Base-by-base conservation (phyloP, 2,797 vertebrate genomes). In the Sebastes oblongus region DNA sequence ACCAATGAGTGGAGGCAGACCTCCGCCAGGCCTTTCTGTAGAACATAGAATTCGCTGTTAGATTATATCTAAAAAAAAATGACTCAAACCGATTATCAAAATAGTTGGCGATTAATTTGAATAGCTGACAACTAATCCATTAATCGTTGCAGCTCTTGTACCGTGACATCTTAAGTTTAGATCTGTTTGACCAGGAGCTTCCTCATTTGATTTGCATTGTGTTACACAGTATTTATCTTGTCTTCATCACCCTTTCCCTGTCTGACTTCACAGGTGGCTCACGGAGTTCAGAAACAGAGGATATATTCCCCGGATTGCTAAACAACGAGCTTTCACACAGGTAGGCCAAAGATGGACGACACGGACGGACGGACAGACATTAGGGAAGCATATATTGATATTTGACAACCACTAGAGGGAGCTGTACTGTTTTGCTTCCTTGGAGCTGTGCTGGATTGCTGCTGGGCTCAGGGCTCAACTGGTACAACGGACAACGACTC, bases 251-350 rank as follows among this genome's bases (percentile, higher is more conserved):
- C 8, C 1, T 36, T 27, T 79, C 42, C 20, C 55, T 71, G 39
- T 80, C 8, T 82, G 25, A 69, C 36, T 78, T 82, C 32, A 32
- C 92, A 99, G 98, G 97, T 12, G 97, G 97, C 24, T 97, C 97
- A 0, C 89, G 95, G 92, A 97, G 96, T 24, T 96, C 97, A n/a
- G 97, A 98, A 29, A 94, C 92, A 0, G 96, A 98, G 20, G 95
- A 97, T 25, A 92, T 91, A 1, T 97, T 95, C 85, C 95, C 93
- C 0, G 98, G 97, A 84, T 93, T 98, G 77, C 77, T 96, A 92
- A 97, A 95, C 87, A 99, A 99, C 94, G 95, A 94, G 91, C 92
- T 99, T 20, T 93, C 96, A 8, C 91, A 81, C 39, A 96, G 96
- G 88, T 98, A 97, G 95, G 95, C 74, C 64, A 20, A 56, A 46